Base-by-base conservation (phyloP, 2,888 invertebrate genomes). In the Oligia fasciuncula region DNA sequence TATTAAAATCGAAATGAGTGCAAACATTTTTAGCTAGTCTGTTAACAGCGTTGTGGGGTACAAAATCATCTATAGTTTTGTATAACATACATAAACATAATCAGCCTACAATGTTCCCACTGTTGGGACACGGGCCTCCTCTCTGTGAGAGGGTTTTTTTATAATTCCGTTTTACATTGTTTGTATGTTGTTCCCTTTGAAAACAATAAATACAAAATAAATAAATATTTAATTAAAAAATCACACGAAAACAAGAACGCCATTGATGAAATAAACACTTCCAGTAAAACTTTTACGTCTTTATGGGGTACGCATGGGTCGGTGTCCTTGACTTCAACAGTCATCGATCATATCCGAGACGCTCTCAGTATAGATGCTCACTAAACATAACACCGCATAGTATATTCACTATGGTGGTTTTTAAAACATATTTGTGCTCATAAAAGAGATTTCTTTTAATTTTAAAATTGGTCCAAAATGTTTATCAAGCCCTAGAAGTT, bases 241-340 rank as follows among this genome's bases (percentile, higher is more conserved):
- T 5, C 23, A 77, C 14, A 35, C 4, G 0, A 4, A 65, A 46
- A 66, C 2, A 51, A 23, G 35, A 68, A 78, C 8, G 40, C 11
- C 4, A 17, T 65, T n/a, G 23, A 66, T 60, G 35, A 14, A 69
- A 63, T 19, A 62, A 68, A 17, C 89, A 77, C 76, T 80, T 89
- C 89, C 63, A 88, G 88, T 73, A n/a, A 14, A 19, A 69, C 14
- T n/a, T 84, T 81, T 88, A 86, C 63, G 73, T 90, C 90, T 73
- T 63, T 70, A 81, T 77, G 67, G 68, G 79, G 77, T 29, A 85
- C 89, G 90, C 90, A 91, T 92, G 92, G 89, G 89, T 93, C 92
- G 93, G 91, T 93, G 93, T 93, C 94, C 94, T 93, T 94, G 92
- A 88, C 87, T 88, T 73, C 84, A 86, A 87, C 86, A 92, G 87